phyloP scores from a whole-genome alignment of 2,113 vertebrate species.

The Albula goreensis region DNA sequence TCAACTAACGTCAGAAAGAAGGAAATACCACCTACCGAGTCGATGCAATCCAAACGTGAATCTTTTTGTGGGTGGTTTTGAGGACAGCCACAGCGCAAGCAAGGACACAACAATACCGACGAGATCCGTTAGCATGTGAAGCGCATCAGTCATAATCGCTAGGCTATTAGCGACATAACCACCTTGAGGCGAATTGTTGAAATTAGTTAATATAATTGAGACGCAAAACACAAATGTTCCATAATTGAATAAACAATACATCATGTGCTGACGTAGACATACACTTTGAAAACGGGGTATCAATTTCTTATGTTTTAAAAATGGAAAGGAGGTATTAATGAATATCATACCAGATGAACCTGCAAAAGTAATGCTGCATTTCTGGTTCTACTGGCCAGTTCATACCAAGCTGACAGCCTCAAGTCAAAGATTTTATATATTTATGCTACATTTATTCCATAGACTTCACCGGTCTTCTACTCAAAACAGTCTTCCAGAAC shows the following conservation, averaged over 20 bases:
- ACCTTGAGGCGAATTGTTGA: constrained; percentile 70
- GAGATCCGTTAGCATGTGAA: constrained; percentile 94
- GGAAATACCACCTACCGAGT: constrained; percentile 73
- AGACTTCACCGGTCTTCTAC: no score
- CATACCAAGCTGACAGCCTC: no score
- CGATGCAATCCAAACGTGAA: constrained; percentile 96
- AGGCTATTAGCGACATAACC: constrained; percentile 94
- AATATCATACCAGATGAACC: no score
- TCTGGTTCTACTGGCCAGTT: no score
- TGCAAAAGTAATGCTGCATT: no score
- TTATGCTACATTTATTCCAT: no score
- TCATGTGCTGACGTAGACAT: background rate
- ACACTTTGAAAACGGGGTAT: no score
- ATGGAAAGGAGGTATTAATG: no score
- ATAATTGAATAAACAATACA: background rate
- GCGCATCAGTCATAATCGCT: constrained; percentile 95
- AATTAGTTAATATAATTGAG: constrained; percentile 19
- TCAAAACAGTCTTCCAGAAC: no score
- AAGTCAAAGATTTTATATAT: no score
- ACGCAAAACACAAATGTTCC: constrained; percentile 5
- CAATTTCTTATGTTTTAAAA: no score
- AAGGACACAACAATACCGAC: constrained; percentile 91
- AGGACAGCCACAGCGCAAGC: constrained; percentile 91
- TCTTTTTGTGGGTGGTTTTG: constrained; percentile 85
- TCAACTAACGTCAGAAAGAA: background rate